A percentile compares a stretch with the other conserved stretches of the same genome.
These are phyloP conservation scores for Melanostigma gelatinosum DNA, from an alignment of 2,113 vertebrate genomes.

Conservation along the genomic window DNA sequence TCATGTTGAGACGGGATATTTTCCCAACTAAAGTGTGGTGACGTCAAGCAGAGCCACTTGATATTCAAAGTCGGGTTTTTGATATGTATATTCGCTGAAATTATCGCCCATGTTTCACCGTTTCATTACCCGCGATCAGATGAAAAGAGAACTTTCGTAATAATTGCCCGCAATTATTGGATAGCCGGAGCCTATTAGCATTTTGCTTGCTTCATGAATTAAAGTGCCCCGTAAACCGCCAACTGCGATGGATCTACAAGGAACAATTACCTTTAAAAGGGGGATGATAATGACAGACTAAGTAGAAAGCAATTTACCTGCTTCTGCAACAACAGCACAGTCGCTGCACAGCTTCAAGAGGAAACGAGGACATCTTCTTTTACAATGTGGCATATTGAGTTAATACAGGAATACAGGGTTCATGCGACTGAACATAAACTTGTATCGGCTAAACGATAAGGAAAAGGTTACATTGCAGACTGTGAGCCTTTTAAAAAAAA, in stretches of 20 bases:
- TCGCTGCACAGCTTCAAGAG: neutral
- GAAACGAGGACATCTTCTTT: conserved; percentile 6
- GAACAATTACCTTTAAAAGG: conserved; percentile 62
- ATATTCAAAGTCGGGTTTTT: conserved; percentile 63
- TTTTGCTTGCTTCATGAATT: conserved; percentile 75
- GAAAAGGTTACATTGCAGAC: neutral
- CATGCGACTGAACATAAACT: neutral
- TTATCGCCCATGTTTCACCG: conserved; percentile 68
- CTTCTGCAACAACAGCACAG: conserved; percentile 19
- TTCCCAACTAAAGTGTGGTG: conserved; percentile 31
- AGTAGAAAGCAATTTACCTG: conserved; percentile 56
- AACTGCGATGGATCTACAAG: conserved; percentile 45
- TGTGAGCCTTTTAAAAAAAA: neutral
- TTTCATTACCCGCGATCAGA: conserved; percentile 78
- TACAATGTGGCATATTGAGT: neutral
- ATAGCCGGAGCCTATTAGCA: conserved; percentile 74
- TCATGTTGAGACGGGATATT: conserved; percentile 7
- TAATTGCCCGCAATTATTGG: conserved; percentile 81
- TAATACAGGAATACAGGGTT: conserved; percentile 7
- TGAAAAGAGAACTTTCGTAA: conserved; percentile 74
- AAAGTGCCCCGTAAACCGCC: conserved; percentile 50
- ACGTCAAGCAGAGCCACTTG: conserved; percentile 63
- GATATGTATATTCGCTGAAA: conserved; percentile 73
- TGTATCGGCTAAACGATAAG: neutral
- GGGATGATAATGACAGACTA: conserved; percentile 51